Evolutionary conservation across 2,113 vertebrate species (phyloP).

Genomic region (Cavia aperea): DNA sequence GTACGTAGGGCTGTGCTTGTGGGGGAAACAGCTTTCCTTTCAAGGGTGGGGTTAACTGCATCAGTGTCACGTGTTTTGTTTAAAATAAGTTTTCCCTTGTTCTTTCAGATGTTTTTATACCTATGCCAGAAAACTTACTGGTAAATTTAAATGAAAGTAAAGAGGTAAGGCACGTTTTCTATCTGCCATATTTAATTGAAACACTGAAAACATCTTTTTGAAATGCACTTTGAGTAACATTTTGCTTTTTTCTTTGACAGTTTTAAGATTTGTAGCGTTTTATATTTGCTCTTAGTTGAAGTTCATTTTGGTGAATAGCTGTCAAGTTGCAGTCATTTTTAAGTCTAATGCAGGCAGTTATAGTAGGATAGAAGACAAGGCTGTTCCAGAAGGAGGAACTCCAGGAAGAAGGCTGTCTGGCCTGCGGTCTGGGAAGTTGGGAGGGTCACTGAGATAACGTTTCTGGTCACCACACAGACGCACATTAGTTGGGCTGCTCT

Average conservation of each 20-base stretch:
- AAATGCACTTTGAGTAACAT: conserved; percentile 44
- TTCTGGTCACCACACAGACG: conserved; percentile 50
- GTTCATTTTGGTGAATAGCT: conserved; percentile 13
- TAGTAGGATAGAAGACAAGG: conserved; percentile 26
- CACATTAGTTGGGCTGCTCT: conserved; percentile 62
- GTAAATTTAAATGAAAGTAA: conserved; percentile 98
- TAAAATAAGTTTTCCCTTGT: conserved; percentile 52
- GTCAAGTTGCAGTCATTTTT: conserved; percentile 29
- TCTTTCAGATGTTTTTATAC: conserved; percentile 95
- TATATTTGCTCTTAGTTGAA: conserved; percentile 45
- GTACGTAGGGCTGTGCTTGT: not conserved
- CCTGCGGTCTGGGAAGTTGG: conserved; percentile 45
- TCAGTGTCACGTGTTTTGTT: conserved; percentile 44
- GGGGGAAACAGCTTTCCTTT: not conserved
- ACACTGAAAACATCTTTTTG: conserved; percentile 20
- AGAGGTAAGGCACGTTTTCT: conserved; percentile 85
- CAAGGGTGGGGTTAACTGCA: not conserved
- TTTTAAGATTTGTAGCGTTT: conserved; percentile 44
- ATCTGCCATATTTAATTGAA: conserved; percentile 8
- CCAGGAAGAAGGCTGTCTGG: conserved; percentile 31
- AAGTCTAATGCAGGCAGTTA: conserved; percentile 41
- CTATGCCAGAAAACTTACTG: conserved; percentile 95
- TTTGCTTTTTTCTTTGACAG: conserved; percentile 44
- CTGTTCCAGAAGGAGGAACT: conserved; percentile 18
- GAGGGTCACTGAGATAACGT: conserved; percentile 49